phyloP scores from a whole-genome alignment of 2,113 vertebrate species.

The Hypanus sabinus region DNA sequence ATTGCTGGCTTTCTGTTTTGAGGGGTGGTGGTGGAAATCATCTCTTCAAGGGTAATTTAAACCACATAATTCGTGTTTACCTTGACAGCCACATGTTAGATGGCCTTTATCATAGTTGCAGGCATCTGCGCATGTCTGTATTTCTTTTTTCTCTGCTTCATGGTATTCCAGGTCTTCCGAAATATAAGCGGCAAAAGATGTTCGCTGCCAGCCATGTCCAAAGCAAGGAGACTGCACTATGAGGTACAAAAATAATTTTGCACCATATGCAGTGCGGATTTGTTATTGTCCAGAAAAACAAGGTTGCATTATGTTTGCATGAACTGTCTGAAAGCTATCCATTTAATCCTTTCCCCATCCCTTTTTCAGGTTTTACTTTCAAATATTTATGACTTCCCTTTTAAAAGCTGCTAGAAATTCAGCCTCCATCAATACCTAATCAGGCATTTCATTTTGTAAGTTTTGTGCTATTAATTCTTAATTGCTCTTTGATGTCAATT shows the following conservation, averaged over 20 bases:
- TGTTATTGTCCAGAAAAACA: background rate
- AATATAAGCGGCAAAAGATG: conserved; percentile 91
- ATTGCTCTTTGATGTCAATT: background rate
- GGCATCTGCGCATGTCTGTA: conserved; percentile 95
- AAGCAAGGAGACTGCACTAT: conserved; percentile 85
- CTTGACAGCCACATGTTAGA: conserved; percentile 60
- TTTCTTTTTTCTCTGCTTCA: conserved; percentile 94
- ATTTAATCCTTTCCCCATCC: background rate
- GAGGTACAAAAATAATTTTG: conserved; percentile 59
- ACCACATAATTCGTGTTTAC: conserved; percentile 35
- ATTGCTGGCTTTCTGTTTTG: background rate
- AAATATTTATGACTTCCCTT: background rate
- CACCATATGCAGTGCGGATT: background rate
- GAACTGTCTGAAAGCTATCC: background rate
- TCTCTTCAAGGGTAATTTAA: background rate
- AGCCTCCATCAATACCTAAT: background rate
- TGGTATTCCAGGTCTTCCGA: conserved; percentile 95
- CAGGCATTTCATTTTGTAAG: background rate
- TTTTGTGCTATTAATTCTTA: background rate
- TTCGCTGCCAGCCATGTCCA: conserved; percentile 87
- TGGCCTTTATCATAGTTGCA: conserved; percentile 95
- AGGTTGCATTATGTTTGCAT: background rate
- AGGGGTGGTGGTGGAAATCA: background rate
- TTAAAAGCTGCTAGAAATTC: background rate
- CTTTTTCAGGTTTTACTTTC: background rate